phyloP scores from a whole-genome alignment of 2,797 vertebrate species.

The Momotus momota region DNA sequence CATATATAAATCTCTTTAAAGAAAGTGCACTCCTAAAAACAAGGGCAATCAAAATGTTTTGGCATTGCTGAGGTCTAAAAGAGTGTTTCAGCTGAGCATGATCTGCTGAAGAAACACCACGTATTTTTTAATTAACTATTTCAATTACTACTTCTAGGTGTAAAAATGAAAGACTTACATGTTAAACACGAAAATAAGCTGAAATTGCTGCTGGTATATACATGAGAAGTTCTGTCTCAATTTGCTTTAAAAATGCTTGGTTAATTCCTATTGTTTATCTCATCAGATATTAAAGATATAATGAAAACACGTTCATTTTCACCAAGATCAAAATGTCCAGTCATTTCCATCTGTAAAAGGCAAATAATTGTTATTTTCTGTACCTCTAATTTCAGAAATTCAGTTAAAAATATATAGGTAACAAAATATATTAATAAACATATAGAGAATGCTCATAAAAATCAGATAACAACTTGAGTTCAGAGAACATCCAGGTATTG shows the following conservation, averaged over 20 bases:
- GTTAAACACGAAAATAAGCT: not conserved
- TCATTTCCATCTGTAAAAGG: not conserved
- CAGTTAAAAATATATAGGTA: not conserved
- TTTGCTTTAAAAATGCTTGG: not conserved
- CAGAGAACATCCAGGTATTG: not conserved
- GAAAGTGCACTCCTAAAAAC: slow-evolving; percentile 10
- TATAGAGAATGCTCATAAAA: not conserved
- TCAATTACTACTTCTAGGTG: not conserved
- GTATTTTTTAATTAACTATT: not conserved
- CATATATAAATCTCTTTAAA: not conserved
- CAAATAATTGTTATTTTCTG: not conserved
- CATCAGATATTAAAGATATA: not conserved
- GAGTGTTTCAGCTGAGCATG: not conserved
- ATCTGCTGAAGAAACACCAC: not conserved
- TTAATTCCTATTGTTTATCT: not conserved
- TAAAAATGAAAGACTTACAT: not conserved
- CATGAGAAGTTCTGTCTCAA: not conserved
- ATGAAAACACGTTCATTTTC: not conserved
- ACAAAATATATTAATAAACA: not conserved
- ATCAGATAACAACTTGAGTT: not conserved
- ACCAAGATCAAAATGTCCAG: not conserved
- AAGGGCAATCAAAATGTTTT: not conserved
- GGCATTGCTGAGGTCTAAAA: not conserved
- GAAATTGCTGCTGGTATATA: not conserved
- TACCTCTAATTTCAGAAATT: not conserved